Evolutionary conservation across 2,888 invertebrate species (phyloP).

Genomic region (Drosophila pseudotalamancana): DNA sequence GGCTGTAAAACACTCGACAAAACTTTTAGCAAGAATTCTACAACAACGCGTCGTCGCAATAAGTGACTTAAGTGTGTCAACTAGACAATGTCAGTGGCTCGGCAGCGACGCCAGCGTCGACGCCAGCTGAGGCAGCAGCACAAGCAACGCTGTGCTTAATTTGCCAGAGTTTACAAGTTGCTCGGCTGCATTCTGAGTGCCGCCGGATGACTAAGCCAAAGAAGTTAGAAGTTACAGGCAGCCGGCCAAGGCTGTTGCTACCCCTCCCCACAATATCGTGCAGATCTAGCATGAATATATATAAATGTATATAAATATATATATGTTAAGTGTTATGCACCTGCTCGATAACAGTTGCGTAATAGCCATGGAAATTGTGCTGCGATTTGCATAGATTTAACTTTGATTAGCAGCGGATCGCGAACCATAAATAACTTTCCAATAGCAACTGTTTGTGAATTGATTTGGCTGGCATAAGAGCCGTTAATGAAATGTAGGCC

Average conservation of each 20-base stretch:
- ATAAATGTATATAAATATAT: constrained; percentile 1
- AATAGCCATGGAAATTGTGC: constrained; percentile 37
- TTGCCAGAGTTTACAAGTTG: constrained; percentile 71
- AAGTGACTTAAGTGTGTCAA: constrained; percentile 80
- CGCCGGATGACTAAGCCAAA: constrained; percentile 76
- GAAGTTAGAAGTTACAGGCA: constrained; percentile 72
- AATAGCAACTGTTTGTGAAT: constrained; percentile 44
- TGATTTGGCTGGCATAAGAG: constrained; percentile 19
- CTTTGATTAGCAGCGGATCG: constrained; percentile 58
- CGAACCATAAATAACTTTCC: constrained; percentile 66
- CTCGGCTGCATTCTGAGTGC: constrained; percentile 71
- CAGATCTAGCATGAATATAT: constrained; percentile 15
- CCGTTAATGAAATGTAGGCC: constrained; percentile 55
- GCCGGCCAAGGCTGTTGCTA: constrained; percentile 62
- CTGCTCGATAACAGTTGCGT: constrained; percentile 47
- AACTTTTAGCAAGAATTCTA: constrained; percentile 65
- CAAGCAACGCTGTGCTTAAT: constrained; percentile 69
- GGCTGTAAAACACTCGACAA: constrained; percentile 60
- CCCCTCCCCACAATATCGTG: constrained; percentile 48
- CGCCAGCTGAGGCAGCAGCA: constrained; percentile 17
- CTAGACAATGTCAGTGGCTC: constrained; percentile 75
- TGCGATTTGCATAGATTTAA: constrained; percentile 69
- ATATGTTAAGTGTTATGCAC: not conserved
- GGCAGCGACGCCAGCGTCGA: constrained; percentile 24
- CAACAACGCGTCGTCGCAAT: constrained; percentile 43